Evolutionary conservation across 2,113 vertebrate genomes (phyloP).

Genomic region (Microtus ochrogaster): DNA sequence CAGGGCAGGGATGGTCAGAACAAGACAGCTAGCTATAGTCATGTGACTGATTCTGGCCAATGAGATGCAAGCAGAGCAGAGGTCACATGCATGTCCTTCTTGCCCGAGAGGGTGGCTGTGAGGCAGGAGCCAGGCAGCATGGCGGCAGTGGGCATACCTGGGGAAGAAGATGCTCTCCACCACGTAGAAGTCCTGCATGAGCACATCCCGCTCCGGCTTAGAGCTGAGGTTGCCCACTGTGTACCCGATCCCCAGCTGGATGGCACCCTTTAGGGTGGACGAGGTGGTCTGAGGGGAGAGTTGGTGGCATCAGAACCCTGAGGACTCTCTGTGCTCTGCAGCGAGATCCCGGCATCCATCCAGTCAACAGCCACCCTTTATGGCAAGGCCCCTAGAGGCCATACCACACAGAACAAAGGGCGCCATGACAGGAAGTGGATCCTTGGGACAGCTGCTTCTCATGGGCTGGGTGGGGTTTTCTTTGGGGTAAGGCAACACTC

Average conservation of each 20-base stretch:
- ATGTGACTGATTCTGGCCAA: background rate
- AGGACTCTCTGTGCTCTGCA: background rate
- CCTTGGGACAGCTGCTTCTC: too few species aligned
- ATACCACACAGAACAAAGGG: background rate
- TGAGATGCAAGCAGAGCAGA: background rate
- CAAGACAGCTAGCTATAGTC: background rate
- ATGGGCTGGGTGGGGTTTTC: too few species aligned
- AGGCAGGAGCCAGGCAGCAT: background rate
- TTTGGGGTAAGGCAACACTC: background rate
- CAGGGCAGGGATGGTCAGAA: background rate
- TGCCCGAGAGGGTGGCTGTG: too few species aligned
- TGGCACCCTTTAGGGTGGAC: constrained; percentile 97
- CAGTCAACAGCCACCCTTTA: background rate
- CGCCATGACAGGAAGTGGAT: background rate
- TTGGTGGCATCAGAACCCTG: background rate
- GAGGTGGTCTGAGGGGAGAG: constrained; percentile 93
- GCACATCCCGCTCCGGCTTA: constrained; percentile 97
- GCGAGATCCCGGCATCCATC: too few species aligned
- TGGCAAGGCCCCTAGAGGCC: background rate
- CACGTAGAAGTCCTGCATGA: constrained; percentile 99
- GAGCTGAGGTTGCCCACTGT: constrained; percentile 98
- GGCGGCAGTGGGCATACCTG: constrained; percentile 85
- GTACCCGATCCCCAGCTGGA: constrained; percentile 99
- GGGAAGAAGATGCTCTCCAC: constrained; percentile 99
- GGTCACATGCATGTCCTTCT: background rate